Base-by-base conservation (phyloP, 2,888 invertebrate genomes). In the Machimus rusticus region DNA sequence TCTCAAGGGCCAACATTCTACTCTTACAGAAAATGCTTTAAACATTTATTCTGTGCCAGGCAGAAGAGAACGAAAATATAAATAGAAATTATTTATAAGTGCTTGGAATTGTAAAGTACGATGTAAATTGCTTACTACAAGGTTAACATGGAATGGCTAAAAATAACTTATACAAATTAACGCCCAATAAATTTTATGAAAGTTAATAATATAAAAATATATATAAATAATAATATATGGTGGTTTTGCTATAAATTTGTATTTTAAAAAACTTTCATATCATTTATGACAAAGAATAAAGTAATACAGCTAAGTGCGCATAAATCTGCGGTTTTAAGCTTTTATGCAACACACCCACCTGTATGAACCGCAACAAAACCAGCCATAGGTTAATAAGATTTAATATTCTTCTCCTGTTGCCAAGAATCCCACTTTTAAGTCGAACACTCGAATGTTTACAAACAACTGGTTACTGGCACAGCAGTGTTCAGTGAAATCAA, bases 301-400 rank as follows among this genome's bases (percentile, higher is more conserved):
- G n/a, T n/a, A 6, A n/a, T 4, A 19, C 1, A 14, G n/a, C n/a
- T 51, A 0, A 51, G 51, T 16, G 19, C 3, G 5, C 43, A 14
- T 5, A 51, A 51, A 51, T n/a, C 5, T n/a, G 19, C 51, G 5
- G 5, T 37, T n/a, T 12, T 14, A n/a, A 76, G 34, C 16, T 37
- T 76, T n/a, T 34, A 37, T 39, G 28, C 39, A 76, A 34, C 19
- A 66, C 23, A 28, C 66, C 66, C 19, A 96, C 96, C 96, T 91
- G 96, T 95, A 92, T 96, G 96, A 57, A 96, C 95, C 88, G 96
- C 96, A 90, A 97, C 94, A 91, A 96, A 95, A 87, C 95, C 95
- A 89, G 91, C 90, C 93, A 93, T 92, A 46, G 16, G 43, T 28
- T 76, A 19, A 76, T 34, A 37, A 37, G n/a, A 31, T 16, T 5